Percentiles rank a stretch among this genome's conserved stretches.
Evolutionary conservation across 1,140 invertebrate species (phyloP).

Genomic region (Drosophila orosa): DNA sequence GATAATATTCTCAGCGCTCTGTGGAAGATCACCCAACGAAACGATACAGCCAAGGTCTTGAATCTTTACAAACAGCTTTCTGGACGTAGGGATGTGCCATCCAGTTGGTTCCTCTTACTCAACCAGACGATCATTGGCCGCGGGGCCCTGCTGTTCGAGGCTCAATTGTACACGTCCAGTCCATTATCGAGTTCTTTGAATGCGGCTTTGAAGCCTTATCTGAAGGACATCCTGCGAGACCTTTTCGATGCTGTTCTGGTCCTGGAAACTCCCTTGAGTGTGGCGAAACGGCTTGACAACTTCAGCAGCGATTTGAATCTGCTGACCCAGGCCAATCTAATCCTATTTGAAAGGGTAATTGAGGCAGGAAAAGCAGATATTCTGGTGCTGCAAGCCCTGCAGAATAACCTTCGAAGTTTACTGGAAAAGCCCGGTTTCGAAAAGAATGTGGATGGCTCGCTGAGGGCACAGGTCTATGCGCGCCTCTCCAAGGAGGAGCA

Average conservation of each 20-base stretch:
- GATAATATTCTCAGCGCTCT: slow-evolving; percentile 54
- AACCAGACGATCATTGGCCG: slow-evolving; percentile 36
- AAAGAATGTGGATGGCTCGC: slow-evolving; percentile 11
- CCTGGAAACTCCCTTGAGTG: slow-evolving; percentile 49
- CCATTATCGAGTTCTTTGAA: too few relatives aligned
- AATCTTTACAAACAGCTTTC: slow-evolving; percentile 48
- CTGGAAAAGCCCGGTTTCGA: slow-evolving; percentile 41
- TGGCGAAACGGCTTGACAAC: slow-evolving; percentile 57
- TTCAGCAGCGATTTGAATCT: slow-evolving; percentile 43
- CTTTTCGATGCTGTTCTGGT: slow-evolving; percentile 51
- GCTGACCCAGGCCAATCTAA: slow-evolving; percentile 51
- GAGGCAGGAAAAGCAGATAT: slow-evolving; percentile 16
- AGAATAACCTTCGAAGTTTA: slow-evolving; percentile 40
- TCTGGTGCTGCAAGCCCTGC: slow-evolving; percentile 8
- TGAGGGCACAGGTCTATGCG: slow-evolving; percentile 36
- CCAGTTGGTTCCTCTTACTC: background rate
- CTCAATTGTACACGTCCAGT: slow-evolving; percentile 59
- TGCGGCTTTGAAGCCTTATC: too few relatives aligned
- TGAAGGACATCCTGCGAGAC: slow-evolving; percentile 51
- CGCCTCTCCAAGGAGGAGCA: slow-evolving; percentile 49
- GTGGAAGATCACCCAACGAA: slow-evolving; percentile 58
- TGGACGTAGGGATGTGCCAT: slow-evolving; percentile 28
- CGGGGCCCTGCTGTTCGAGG: slow-evolving; percentile 54
- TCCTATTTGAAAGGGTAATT: slow-evolving; percentile 25
- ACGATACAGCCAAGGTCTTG: slow-evolving; percentile 44